A percentile compares a stretch with the other conserved stretches of the same genome.
Conservation (phyloP, 2,797 vertebrate genomes). For the Labroides dimidiatus region DNA sequence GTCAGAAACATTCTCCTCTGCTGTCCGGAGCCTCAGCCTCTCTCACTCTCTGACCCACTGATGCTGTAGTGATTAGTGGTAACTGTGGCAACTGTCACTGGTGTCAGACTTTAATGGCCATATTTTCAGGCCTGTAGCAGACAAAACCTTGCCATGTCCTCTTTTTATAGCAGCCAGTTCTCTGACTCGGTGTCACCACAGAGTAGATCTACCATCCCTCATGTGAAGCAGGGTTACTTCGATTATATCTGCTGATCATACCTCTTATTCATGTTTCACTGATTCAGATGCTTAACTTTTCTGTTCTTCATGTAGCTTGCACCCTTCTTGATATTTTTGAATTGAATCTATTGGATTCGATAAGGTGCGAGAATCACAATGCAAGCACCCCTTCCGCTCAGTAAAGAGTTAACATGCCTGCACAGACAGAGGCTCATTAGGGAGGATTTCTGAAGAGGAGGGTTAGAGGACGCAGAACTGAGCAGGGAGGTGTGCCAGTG, state of each 20-base stretch:
- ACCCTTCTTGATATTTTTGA: not conserved
- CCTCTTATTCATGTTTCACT: no score
- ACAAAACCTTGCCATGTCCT: conserved; percentile 51
- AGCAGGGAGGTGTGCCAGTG: conserved; percentile 32
- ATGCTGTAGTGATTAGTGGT: conserved; percentile 45
- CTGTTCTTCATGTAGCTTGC: not conserved
- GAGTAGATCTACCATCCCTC: not conserved
- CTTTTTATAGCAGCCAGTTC: conserved; percentile 24
- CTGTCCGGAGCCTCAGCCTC: conserved; percentile 49
- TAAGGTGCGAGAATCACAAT: not conserved
- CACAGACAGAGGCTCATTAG: conserved; percentile 17
- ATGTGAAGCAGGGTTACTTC: not conserved
- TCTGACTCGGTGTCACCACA: conserved; percentile 40
- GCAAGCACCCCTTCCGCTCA: not conserved
- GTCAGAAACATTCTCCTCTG: conserved; percentile 19
- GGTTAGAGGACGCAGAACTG: conserved; percentile 1
- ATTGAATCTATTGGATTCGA: no score
- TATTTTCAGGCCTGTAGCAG: conserved; percentile 53
- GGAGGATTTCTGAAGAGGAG: conserved; percentile 22
- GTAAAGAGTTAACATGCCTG: not conserved
- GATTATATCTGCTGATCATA: not conserved
- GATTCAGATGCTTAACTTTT: not conserved
- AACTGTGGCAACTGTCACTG: conserved; percentile 62
- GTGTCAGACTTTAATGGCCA: conserved; percentile 54
- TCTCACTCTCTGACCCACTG: conserved; percentile 54